Percentiles rank a stretch among this genome's conserved stretches.
phyloP scores from a whole-genome alignment of 2,888 invertebrate genomes.

The Metalampra italica region DNA sequence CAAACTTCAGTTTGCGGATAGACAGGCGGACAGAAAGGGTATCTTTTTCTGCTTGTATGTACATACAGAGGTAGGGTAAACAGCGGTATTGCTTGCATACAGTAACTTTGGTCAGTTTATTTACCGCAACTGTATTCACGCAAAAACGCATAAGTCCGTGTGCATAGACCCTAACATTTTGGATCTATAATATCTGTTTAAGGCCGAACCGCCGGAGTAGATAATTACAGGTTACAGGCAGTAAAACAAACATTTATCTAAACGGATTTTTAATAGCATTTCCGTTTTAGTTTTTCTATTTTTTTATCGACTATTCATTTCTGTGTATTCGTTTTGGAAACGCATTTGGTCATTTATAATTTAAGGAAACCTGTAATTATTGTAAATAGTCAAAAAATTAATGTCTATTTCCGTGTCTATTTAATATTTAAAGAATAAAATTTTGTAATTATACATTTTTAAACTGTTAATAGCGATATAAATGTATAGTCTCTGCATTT shows the following conservation, averaged over 20 bases:
- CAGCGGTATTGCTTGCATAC: no score
- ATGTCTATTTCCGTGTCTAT: background rate
- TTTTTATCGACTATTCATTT: slow-evolving; percentile 2
- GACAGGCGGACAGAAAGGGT: no score
- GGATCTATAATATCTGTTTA: background rate
- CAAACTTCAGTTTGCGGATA: no score
- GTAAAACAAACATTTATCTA: slow-evolving; percentile 42
- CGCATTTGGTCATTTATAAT: background rate
- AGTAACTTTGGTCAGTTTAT: no score
- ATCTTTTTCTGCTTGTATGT: no score
- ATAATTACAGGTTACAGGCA: slow-evolving; percentile 45
- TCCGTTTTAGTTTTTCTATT: slow-evolving; percentile 14
- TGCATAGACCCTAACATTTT: slow-evolving; percentile 8
- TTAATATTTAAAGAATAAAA: no score
- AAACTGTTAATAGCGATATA: no score
- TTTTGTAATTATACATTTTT: no score
- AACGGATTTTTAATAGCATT: slow-evolving; percentile 25
- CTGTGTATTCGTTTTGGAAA: background rate
- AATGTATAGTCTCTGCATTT: no score
- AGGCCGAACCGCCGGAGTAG: slow-evolving; percentile 40
- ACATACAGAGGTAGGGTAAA: no score
- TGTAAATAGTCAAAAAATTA: background rate
- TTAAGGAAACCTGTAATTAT: slow-evolving; percentile 1
- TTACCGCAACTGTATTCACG: no score
- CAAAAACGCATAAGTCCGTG: no score